Evolutionary conservation across 2,113 vertebrate species (phyloP).

Genomic region (Trachemys scripta): DNA sequence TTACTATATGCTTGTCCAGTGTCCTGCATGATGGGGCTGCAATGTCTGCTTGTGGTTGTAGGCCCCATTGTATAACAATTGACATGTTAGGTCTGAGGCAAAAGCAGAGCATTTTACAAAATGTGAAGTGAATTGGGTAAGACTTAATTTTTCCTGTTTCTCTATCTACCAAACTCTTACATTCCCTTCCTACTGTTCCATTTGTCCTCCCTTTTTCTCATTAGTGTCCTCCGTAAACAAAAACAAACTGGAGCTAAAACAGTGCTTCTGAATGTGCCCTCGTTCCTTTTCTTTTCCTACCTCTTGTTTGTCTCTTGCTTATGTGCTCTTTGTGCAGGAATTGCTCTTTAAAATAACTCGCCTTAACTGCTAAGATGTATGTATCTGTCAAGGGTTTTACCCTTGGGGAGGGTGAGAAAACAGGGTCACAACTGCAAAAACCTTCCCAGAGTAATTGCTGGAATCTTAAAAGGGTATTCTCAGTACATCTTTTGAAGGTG

Average conservation of each 20-base stretch:
- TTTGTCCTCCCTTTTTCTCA: background rate
- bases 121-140: background rate
- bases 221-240: background rate
- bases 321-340: background rate
- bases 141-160: background rate
- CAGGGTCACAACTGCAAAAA: background rate
- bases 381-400: background rate
- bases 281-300: background rate
- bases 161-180: background rate
- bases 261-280: background rate
- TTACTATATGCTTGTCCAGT: background rate
- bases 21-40: background rate
- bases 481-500: rapidly evolving
- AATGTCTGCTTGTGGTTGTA: background rate
- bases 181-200: background rate
- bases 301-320: background rate
- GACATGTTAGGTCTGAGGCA: background rate
- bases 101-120: background rate
- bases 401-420: background rate
- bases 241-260: background rate
- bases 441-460: background rate
- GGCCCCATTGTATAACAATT: background rate
- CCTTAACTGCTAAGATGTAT: background rate
- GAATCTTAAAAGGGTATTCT: background rate
- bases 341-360: background rate